Evolutionary conservation across 2,797 vertebrate genomes (phyloP).

Genomic region (Xenopus petersii): DNA sequence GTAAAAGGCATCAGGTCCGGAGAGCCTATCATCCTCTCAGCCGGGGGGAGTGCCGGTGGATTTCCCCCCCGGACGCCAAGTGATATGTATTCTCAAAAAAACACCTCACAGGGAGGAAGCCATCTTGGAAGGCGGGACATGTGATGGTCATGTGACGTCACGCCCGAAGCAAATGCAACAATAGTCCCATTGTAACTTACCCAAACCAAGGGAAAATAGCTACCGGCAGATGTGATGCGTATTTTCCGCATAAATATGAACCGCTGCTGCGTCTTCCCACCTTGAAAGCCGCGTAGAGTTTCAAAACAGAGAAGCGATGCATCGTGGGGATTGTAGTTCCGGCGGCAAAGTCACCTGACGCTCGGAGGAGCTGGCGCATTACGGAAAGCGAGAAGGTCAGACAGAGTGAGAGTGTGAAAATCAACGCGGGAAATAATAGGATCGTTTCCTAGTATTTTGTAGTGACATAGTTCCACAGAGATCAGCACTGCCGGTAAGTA

Average conservation of each 20-base stretch:
- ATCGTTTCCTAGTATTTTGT: neutral
- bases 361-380: neutral
- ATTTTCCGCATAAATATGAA: no score
- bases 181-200: no score
- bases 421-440: fast-evolving
- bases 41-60: slow-evolving; percentile 4
- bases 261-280: no score
- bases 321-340: slow-evolving; percentile 55
- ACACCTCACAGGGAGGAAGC: slow-evolving; percentile 24
- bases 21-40: slow-evolving; percentile 92
- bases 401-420: no score
- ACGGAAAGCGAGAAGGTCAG: neutral
- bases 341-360: neutral
- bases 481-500: no score
- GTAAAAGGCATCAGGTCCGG: slow-evolving; percentile 96
- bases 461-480: no score
- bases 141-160: slow-evolving; percentile 39
- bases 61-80: neutral
- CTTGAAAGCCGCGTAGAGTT: no score
- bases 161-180: neutral
- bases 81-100: neutral
- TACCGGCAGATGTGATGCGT: no score
- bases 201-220: no score
- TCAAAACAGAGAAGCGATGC: neutral
- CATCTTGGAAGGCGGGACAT: slow-evolving; percentile 21